Evolutionary conservation across 2,888 invertebrate species (phyloP).

Genomic region (Capitulum mitella): DNA sequence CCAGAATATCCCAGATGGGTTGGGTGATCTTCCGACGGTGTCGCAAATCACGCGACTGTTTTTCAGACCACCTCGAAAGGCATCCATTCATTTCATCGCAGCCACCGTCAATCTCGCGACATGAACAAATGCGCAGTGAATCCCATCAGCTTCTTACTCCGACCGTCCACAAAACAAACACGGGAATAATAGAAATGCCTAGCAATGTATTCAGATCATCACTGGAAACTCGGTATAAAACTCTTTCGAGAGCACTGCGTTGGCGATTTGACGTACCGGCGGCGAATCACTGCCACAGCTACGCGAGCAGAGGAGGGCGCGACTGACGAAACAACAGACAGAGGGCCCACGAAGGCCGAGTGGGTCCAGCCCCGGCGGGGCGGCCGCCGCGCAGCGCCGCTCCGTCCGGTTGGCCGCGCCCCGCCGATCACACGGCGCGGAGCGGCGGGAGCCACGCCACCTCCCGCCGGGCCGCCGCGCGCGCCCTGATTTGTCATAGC

Average conservation of each 20-base stretch:
- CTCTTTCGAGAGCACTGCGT: background rate
- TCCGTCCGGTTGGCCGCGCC: background rate
- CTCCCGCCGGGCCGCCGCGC: background rate
- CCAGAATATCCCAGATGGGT: too few species aligned
- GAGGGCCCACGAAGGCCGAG: background rate
- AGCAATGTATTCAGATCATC: conserved; percentile 18
- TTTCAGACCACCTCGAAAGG: too few species aligned
- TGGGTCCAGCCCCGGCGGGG: background rate
- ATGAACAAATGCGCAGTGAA: too few species aligned
- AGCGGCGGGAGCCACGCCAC: too few species aligned
- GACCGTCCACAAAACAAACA: background rate
- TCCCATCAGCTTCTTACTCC: too few species aligned
- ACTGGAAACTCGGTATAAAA: conserved; percentile 5
- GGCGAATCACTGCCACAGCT: background rate
- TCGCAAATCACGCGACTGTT: too few species aligned
- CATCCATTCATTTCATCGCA: too few species aligned
- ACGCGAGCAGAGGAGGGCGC: background rate
- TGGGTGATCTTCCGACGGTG: too few species aligned
- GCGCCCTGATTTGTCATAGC: background rate
- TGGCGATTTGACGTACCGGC: background rate
- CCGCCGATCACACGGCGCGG: background rate
- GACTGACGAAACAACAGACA: background rate
- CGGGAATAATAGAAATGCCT: background rate
- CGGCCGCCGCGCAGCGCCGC: background rate
- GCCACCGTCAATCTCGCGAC: too few species aligned